These are phyloP conservation scores for Schlechtendalia chinensis DNA, from an alignment of 1,140 invertebrate genomes.

Conservation along the genomic window DNA sequence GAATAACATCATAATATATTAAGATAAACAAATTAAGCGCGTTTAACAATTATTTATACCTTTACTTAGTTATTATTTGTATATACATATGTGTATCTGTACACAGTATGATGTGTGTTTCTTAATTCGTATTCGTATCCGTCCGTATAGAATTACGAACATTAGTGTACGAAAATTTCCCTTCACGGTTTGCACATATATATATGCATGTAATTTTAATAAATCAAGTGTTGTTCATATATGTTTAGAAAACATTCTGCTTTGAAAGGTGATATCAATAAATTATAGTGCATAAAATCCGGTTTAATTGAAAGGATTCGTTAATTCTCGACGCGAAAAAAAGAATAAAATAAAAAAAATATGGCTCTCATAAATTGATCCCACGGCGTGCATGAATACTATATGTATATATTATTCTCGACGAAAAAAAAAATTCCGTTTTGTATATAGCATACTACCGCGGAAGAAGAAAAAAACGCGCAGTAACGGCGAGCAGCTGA, in stretches of 20 bases:
- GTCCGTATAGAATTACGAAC: too few species aligned
- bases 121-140: background rate
- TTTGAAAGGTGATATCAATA: background rate
- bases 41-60: too few species aligned
- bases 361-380: background rate
- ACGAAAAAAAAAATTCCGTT: background rate
- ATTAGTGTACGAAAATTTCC: too few species aligned
- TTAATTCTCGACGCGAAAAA: background rate
- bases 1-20: too few species aligned
- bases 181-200: too few species aligned
- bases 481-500: background rate
- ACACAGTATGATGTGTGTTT: background rate
- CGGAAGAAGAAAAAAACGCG: background rate
- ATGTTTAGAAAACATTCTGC: background rate
- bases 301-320: slow-evolving; percentile 15
- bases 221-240: background rate
- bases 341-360: background rate
- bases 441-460: background rate
- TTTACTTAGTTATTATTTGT: too few species aligned
- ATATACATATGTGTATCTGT: too few species aligned
- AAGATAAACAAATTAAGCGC: too few species aligned
- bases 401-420: background rate
- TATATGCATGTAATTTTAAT: background rate
- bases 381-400: background rate
- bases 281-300: background rate